These are phyloP conservation scores for Hypothenemus hampei DNA, from an alignment of 1,140 invertebrate species.

Conservation along the genomic window DNA sequence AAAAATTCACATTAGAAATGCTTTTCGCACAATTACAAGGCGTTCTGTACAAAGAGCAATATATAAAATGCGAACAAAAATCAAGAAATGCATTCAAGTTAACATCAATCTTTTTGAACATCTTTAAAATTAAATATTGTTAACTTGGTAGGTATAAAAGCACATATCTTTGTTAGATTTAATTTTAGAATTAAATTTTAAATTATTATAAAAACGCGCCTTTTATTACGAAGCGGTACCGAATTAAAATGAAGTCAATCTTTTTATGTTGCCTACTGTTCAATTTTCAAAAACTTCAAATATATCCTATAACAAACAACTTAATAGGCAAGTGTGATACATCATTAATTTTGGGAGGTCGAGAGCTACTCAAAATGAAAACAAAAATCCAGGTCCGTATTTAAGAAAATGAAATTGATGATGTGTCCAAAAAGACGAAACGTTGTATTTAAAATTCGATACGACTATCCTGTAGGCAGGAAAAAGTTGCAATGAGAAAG, in stretches of 20 bases:
- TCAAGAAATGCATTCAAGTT: conserved; percentile 3
- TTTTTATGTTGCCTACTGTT: background rate
- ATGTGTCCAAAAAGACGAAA: background rate
- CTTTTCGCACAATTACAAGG: conserved; percentile 2
- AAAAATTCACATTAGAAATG: conserved; percentile 6
- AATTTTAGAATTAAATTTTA: background rate
- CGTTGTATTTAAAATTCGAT: background rate
- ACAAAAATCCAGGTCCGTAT: background rate
- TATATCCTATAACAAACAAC: background rate
- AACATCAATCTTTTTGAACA: conserved; percentile 3
- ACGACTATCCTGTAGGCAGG: background rate
- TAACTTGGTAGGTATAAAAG: background rate
- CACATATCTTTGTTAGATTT: too few species aligned
- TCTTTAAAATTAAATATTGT: background rate
- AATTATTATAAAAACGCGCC: too few species aligned
- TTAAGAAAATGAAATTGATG: background rate
- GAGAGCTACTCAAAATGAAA: background rate
- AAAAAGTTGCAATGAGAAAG: background rate
- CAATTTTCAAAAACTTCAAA: conserved; percentile 3
- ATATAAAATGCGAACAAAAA: background rate
- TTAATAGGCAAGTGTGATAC: background rate
- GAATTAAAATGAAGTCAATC: too few species aligned
- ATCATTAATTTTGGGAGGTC: background rate
- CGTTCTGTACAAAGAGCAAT: conserved; percentile 4
- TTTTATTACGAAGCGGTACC: too few species aligned